Evolutionary conservation across 2,113 vertebrate genomes (phyloP).

Genomic region (Ancistrus triradiatus): DNA sequence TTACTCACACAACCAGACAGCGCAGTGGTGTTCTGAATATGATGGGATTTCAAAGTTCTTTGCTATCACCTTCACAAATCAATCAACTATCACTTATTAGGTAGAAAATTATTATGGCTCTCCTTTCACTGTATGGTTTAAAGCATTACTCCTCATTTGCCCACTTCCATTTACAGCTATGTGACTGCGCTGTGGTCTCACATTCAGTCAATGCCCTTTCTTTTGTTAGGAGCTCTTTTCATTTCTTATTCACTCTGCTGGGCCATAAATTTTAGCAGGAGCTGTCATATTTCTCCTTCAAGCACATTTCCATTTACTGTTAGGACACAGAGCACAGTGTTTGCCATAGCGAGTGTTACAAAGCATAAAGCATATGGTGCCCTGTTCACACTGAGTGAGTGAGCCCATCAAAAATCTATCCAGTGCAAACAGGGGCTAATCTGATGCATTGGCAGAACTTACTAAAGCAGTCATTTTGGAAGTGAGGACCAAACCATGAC

Average conservation of each 20-base stretch:
- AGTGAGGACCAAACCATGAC: neutral
- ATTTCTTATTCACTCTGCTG: neutral
- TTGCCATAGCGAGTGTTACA: conserved; percentile 16
- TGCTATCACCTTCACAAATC: conserved; percentile 19
- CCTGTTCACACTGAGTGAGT: neutral
- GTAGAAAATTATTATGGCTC: conserved; percentile 15
- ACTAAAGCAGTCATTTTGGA: neutral
- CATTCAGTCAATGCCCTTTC: conserved; percentile 12
- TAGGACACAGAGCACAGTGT: conserved; percentile 22
- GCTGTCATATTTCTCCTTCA: conserved; percentile 44
- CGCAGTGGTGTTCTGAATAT: neutral
- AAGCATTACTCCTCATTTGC: conserved; percentile 33
- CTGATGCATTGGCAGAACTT: conserved; percentile 8
- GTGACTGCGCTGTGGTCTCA: conserved; percentile 42
- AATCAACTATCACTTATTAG: conserved; percentile 17
- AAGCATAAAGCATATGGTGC: conserved; percentile 2
- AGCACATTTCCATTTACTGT: conserved; percentile 12
- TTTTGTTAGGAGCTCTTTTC: neutral
- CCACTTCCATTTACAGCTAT: conserved; percentile 38
- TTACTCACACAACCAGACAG: too few species aligned
- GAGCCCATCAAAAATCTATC: too few species aligned
- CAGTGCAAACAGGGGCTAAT: conserved; percentile 7
- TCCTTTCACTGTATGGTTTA: conserved; percentile 10
- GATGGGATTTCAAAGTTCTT: conserved; percentile 17
- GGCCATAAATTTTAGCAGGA: conserved; percentile 32